A percentile compares a stretch with the other conserved stretches of the same genome.
Evolutionary conservation across 2,888 invertebrate species (phyloP).

Genomic region (Erebia aethiops): DNA sequence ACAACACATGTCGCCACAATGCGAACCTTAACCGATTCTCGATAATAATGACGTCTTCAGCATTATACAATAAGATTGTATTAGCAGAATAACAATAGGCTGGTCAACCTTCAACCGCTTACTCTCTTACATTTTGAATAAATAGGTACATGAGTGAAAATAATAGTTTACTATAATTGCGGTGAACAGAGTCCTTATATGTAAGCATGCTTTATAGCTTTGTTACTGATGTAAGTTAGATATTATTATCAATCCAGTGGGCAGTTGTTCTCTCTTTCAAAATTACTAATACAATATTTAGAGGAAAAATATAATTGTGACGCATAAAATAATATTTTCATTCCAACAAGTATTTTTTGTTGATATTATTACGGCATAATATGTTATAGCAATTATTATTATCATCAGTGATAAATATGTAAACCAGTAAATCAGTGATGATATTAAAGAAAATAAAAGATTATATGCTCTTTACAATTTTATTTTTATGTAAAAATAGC

Average conservation of each 20-base stretch:
- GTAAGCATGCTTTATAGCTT: conserved; percentile 35
- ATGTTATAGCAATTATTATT: no score
- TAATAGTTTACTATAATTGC: conserved; percentile 23
- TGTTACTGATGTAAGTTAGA: conserved; percentile 23
- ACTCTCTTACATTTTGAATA: conserved; percentile 8
- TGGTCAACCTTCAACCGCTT: conserved; percentile 27
- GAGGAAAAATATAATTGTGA: not conserved
- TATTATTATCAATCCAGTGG: conserved; percentile 2
- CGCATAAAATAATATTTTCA: not conserved
- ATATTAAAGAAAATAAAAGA: not conserved
- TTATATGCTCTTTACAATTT: not conserved
- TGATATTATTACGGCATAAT: not conserved
- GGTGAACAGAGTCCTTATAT: conserved; percentile 39
- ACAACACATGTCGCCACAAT: not conserved
- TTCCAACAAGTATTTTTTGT: not conserved
- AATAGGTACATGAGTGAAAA: conserved; percentile 10
- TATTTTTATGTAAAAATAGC: not conserved
- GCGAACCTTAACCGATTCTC: not conserved
- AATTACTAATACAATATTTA: not conserved
- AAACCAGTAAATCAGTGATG: not conserved
- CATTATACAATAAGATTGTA: not conserved
- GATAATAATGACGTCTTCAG: not conserved
- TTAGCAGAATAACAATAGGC: conserved; percentile 22
- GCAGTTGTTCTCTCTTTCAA: not conserved
- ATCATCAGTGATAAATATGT: not conserved